Base-by-base conservation (phyloP, 2,113 vertebrate species). In the Chlamydotis undulata region DNA sequence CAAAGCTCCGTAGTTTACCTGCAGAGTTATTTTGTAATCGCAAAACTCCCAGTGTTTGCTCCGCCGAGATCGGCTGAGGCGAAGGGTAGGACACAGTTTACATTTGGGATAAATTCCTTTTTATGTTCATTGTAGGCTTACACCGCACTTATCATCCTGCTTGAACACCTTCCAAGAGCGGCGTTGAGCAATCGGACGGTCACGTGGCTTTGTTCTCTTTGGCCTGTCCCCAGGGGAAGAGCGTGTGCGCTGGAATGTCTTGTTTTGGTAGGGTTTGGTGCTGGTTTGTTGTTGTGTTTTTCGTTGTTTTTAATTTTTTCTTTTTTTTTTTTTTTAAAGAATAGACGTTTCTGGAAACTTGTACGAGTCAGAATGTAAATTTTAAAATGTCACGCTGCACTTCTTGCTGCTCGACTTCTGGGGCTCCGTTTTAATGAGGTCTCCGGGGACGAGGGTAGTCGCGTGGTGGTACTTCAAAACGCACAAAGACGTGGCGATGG, bases 161-260 rank as follows among this genome's bases (percentile, higher is more conserved):
- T 95, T 94, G 95, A 95, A 94, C 83, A 26, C 90, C 85, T 96
- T 94, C 96, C 96, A 96, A 89, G 90, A 85, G 89, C 9, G 2
- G 75, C 6, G 33, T 95, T 95, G 96, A 77, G 96, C 95, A 96
- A 97, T 31, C 9, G 25, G 33, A 2, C 12, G 0, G 4, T 95
- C 94, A 96, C 94, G 83, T 94, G 95, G 49, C 81, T 21, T n/a
- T 64, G 85, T 92, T 96, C 94, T 76, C 92, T 69, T 63, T 96
- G 96, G 88, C 95, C 88, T 69, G 70, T 76, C 95, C 94, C 96
- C 88, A 69, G 85, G 79, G 86, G 92, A 53, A 93, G 82, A 95
- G 90, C 60, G 17, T 81, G 95, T 81, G 96, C 57, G 0, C 86
- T 89, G 93, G 90, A 93, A 90, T 89, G 91, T 49, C 88, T 90